Evolutionary conservation across 2,113 vertebrate genomes (phyloP), one percentile per base, ranked within the genome.

Genomic region (Dissostichus mawsoni): DNA sequence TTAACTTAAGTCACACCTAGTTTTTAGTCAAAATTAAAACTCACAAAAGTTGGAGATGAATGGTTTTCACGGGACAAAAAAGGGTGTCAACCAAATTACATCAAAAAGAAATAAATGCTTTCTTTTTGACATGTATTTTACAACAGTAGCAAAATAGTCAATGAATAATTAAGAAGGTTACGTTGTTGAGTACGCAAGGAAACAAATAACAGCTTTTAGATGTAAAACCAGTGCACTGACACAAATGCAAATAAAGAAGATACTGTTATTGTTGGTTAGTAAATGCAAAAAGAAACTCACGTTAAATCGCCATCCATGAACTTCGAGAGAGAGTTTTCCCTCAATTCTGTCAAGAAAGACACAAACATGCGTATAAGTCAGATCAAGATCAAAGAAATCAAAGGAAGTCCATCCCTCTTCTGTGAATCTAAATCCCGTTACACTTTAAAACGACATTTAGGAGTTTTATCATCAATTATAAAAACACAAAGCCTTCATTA

Each of bases 341-440:
- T 4, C 20, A 8, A 1, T 23, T 16, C 36, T 61, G 20, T 7
- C 8, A 44, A 23, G 0, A 52, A 74, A 44, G 1, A 53, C 58
- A 25, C 25, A 36, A 36, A 36, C 5, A 0, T 10, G 14, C 61
- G 17, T 29, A 45, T 12, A 57, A 33, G 18, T 5, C 14, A 23
- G 11, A 18, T 65, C 14, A 67, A 20, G 3, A 74, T 45, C 1
- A 57, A 64, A 12, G 14, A 58, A 73, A 55, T 23, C 62, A 41
- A 81, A 73, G 25, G 55, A 56, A 76, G 41, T 4, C 52, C 17
- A 45, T 41, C 7, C 53, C 45, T 33, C 47, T 33, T 57, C 65
- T 51, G 25, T n/a, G 23, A 23, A 55, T 44, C 41, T 58, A 23
- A 55, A 29, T 16, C 18, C 29, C n/a, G 57, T 9, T 33, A 63